A percentile compares a stretch with the other conserved stretches of the same genome.
These are phyloP conservation scores for Galaxea fascicularis DNA, from an alignment of 92 coral and sea anemone species.

Conservation along the genomic window DNA sequence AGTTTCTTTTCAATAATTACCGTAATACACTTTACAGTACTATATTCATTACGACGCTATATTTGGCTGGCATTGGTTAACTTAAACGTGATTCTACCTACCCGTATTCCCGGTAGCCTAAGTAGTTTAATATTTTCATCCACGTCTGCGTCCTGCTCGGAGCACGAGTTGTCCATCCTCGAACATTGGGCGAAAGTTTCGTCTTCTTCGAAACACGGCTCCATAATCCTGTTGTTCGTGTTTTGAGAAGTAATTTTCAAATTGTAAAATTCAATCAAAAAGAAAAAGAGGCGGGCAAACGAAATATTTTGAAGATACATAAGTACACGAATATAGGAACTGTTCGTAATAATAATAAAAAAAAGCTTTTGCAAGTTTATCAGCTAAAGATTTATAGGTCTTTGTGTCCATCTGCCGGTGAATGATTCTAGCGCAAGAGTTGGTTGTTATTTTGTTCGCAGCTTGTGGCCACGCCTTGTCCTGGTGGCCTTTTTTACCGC, in stretches of 20 bases:
- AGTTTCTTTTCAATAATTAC: too few relatives aligned
- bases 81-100: neutral
- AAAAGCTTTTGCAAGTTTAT: neutral
- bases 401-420: slow-evolving; percentile 1
- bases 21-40: too few relatives aligned
- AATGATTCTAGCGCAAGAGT: neutral
- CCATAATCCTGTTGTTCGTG: neutral
- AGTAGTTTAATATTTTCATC: slow-evolving; percentile 8
- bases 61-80: too few relatives aligned
- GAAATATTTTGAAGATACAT: slow-evolving; percentile 3
- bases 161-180: neutral
- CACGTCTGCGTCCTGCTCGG: neutral
- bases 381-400: neutral
- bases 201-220: slow-evolving; percentile 40
- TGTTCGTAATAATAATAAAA: neutral
- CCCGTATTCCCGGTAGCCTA: slow-evolving; percentile 26
- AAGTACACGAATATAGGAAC: neutral
- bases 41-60: too few relatives aligned
- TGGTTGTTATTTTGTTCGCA: slow-evolving; percentile 5
- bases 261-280: neutral
- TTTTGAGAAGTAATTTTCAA: neutral
- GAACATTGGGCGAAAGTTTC: slow-evolving; percentile 1
- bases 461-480: slow-evolving; percentile 33
- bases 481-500: neutral
- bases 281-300: neutral